Evolutionary conservation across 1,140 invertebrate genomes (phyloP).

Genomic region (Drosophila bocqueti): DNA sequence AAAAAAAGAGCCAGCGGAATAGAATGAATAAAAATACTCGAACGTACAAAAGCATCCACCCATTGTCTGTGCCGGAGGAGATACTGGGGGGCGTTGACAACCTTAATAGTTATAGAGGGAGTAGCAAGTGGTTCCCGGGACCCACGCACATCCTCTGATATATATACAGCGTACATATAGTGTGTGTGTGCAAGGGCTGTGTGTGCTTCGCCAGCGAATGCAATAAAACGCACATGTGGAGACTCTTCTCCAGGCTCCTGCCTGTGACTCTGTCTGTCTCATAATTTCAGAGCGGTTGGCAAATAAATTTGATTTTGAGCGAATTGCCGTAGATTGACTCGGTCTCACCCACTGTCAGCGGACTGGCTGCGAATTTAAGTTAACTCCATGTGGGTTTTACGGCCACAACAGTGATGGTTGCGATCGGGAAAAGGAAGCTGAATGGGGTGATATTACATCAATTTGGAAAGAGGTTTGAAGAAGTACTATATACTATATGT

Average conservation of each 20-base stretch:
- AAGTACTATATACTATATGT: neutral
- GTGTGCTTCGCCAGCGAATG: conserved; percentile 56
- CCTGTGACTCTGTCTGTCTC: conserved; percentile 23
- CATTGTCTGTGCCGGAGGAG: conserved; percentile 32
- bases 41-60: conserved; percentile 66
- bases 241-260: conserved; percentile 12
- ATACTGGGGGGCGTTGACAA: conserved; percentile 30
- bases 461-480: neutral
- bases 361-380: conserved; percentile 41
- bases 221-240: conserved; percentile 80
- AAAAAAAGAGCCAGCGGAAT: conserved; percentile 43
- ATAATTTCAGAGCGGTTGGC: conserved; percentile 76
- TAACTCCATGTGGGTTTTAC: conserved; percentile 33
- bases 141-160: conserved; percentile 25
- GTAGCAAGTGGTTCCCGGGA: neutral
- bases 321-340: conserved; percentile 67
- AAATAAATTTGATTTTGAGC: conserved; percentile 81
- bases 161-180: neutral
- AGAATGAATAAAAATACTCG: conserved; percentile 81
- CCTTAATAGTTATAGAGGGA: conserved; percentile 43
- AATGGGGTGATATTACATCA: too few species aligned
- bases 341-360: conserved; percentile 13
- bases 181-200: neutral
- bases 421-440: neutral
- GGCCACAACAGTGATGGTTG: neutral